Percentiles rank a stretch among this genome's conserved stretches.
Evolutionary conservation across 2,797 vertebrate genomes (phyloP).

Genomic region (Chromobotia macracanthus): DNA sequence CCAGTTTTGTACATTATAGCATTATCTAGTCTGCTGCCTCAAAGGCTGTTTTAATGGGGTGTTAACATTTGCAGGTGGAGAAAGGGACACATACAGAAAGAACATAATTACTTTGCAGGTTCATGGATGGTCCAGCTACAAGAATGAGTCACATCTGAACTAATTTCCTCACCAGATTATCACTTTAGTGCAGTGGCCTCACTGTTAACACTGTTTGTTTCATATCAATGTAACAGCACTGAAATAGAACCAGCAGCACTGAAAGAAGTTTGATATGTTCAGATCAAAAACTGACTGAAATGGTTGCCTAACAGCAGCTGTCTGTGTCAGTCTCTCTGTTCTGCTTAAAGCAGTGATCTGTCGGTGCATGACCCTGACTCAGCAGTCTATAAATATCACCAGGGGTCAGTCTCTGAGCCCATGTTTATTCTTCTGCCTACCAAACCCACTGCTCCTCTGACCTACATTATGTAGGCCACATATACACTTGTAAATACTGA

Average conservation of each 20-base stretch:
- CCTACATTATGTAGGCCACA: not conserved
- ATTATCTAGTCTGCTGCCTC: not conserved
- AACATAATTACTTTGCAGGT: no score
- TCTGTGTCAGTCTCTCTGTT: slow-evolving; percentile 48
- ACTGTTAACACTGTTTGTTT: no score
- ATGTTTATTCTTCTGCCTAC: not conserved
- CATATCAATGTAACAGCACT: no score
- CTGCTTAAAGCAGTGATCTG: slow-evolving; percentile 41
- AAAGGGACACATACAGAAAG: not conserved
- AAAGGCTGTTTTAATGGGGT: not conserved
- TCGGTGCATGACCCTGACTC: slow-evolving; percentile 53
- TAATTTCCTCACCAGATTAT: no score
- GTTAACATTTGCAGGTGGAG: not conserved
- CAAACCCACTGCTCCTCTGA: not conserved
- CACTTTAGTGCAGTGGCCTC: no score
- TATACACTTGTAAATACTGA: not conserved
- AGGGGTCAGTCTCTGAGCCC: not conserved
- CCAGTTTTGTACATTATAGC: not conserved
- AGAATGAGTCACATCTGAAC: no score
- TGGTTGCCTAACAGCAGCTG: slow-evolving; percentile 51
- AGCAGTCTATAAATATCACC: slow-evolving; percentile 59
- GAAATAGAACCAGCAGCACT: no score
- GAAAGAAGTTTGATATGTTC: no score
- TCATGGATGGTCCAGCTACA: no score
- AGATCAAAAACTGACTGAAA: not conserved